Conservation (phyloP, 1,140 invertebrate genomes). For the Dendrolimus punctatus region DNA sequence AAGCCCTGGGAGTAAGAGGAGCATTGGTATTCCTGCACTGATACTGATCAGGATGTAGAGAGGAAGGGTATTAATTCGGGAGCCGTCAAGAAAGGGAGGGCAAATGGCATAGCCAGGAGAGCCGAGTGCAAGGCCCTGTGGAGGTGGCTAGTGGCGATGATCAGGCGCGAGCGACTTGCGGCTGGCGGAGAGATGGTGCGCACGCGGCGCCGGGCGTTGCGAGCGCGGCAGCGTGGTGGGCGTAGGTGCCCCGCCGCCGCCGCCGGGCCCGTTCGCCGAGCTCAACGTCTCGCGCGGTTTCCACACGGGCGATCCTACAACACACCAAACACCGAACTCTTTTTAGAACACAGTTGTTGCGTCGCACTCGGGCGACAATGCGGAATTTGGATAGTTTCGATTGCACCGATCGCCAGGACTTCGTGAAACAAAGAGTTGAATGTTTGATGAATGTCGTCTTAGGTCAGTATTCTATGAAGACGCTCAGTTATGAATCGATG, state of each 20-base stretch:
- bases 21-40: too few relatives aligned
- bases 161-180: conserved; percentile 71
- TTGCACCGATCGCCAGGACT: conserved; percentile 31
- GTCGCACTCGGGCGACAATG: conserved; percentile 12
- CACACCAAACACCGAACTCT: conserved; percentile 74
- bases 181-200: conserved; percentile 61
- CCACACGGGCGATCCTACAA: conserved; percentile 92
- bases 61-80: not conserved
- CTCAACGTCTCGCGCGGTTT: conserved; percentile 85
- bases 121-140: conserved; percentile 3
- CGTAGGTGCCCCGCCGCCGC: conserved; percentile 36
- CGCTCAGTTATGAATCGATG: too few relatives aligned
- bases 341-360: conserved; percentile 34
- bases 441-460: conserved; percentile 71
- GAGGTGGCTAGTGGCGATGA: conserved; percentile 53
- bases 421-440: conserved; percentile 67
- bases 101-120: conserved; percentile 1
- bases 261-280: conserved; percentile 35
- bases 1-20: too few relatives aligned
- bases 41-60: too few relatives aligned
- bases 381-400: conserved; percentile 30
- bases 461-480: conserved; percentile 9
- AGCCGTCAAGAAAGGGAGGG: not conserved
- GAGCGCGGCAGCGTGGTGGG: conserved; percentile 67
- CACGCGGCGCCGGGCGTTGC: conserved; percentile 63